A percentile compares a stretch with the other conserved stretches of the same genome.
phyloP scores from a whole-genome alignment of 92 coral and sea anemone species.

The Paramuricea clavata region DNA sequence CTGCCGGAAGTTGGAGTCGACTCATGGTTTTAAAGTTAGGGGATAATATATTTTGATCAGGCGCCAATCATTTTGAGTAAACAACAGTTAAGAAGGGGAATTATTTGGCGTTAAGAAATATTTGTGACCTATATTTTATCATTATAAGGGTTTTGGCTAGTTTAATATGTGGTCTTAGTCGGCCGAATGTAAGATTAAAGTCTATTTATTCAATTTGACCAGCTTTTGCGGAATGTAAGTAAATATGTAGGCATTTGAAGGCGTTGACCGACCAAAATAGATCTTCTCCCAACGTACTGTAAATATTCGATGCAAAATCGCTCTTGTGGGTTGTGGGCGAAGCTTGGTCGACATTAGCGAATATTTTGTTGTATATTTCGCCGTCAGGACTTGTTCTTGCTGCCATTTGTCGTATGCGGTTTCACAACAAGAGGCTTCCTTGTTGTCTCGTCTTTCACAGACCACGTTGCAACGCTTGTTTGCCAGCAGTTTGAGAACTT shows the following conservation, averaged over 20 bases:
- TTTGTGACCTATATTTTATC: neutral
- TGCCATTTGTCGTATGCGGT: conserved; percentile 14
- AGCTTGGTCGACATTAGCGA: conserved; percentile 24
- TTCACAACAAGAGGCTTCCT: neutral
- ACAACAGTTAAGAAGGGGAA: neutral
- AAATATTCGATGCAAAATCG: conserved; percentile 43
- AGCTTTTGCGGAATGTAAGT: neutral
- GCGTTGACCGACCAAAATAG: neutral
- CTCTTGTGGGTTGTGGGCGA: conserved; percentile 58
- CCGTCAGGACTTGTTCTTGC: neutral
- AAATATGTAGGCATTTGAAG: neutral
- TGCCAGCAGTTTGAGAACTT: neutral
- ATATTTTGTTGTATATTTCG: neutral
- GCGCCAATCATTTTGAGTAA: neutral
- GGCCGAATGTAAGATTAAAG: too few relatives aligned
- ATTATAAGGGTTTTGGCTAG: neutral
- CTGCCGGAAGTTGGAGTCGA: conserved; percentile 29
- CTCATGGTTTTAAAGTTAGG: conserved; percentile 23
- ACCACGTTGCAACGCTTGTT: neutral
- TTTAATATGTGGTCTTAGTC: too few relatives aligned
- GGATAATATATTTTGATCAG: conserved; percentile 23
- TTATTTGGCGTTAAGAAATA: too few relatives aligned
- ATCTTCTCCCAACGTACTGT: conserved; percentile 24
- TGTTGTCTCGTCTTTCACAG: neutral
- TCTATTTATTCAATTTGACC: neutral